These are phyloP conservation scores for Idaea dimidiata DNA, from an alignment of 2,888 invertebrate species.

Conservation along the genomic window DNA sequence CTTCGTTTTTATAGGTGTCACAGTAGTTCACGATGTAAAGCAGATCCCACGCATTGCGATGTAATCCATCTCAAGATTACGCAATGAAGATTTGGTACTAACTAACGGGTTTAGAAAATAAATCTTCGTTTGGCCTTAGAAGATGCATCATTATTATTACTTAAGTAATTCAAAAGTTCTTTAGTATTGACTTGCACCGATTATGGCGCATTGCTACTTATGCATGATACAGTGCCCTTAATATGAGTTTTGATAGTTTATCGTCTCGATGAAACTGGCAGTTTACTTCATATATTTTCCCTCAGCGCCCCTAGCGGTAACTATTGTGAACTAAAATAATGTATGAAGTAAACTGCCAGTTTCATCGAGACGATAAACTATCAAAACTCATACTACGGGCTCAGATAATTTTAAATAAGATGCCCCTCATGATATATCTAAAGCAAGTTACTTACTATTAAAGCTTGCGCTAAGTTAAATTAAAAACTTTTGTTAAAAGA, in stretches of 20 bases:
- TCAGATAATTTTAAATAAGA: background rate
- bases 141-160: conserved; percentile 37
- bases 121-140: conserved; percentile 47
- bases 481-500: no score
- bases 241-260: no score
- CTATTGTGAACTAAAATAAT: no score
- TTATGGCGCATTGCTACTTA: conserved; percentile 2
- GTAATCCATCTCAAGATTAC: conserved; percentile 49
- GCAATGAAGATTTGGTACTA: conserved; percentile 50
- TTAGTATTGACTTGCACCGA: conserved; percentile 36
- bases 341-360: no score
- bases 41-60: conserved; percentile 54
- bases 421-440: background rate
- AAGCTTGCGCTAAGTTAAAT: no score
- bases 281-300: no score
- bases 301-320: no score
- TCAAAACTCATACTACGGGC: no score
- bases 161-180: conserved; percentile 36
- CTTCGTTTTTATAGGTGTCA: conserved; percentile 67
- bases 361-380: no score
- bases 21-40: conserved; percentile 43
- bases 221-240: background rate
- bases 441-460: no score
- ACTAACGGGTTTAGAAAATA: conserved; percentile 54
- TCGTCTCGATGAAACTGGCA: no score